Evolutionary conservation across 2,888 invertebrate species (phyloP), one percentile per base, ranked within the genome.

Genomic region (Campaea margaritaria): DNA sequence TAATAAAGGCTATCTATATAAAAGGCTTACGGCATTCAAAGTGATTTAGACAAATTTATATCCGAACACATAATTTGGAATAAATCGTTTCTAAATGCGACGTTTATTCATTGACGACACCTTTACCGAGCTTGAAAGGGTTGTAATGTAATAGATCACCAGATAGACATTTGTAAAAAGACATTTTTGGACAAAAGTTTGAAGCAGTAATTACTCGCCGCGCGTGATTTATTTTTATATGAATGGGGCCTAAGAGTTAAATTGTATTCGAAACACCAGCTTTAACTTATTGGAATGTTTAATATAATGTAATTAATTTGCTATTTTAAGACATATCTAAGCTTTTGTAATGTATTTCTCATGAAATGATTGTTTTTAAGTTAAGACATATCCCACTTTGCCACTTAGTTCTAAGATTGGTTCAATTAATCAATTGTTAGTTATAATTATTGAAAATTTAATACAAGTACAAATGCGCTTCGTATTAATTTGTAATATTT

Each of bases 321-420:
- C 73, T 68, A 60, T 7, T 48, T 2, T 3, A 53, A 27, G 41
- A 81, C 80, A 83, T 86, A 83, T 84, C 79, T 73, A 75, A 66
- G 70, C 72, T 72, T 70, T 69, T 70, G 64, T 72, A 71, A 67
- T 65, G 67, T 67, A 66, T 69, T 68, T 48, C 72, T 70, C 74
- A 75, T 78, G 65, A 57, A 69, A 67, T 70, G 58, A 62, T 68
- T 58, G 48, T 42, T 80, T n/a, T 82, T 84, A 81, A 74, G 75
- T 82, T 84, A 81, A 74, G 75, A 87, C 87, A 86, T 89, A 90
- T 89, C 89, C 82, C 86, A 85, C 76, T 85, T 85, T 87, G 88
- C 88, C 88, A 88, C 84, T 75, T 87, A 86, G 77, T 38, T 70
- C 16, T 73, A 73, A 64, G 58, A 45, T 46, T 36, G 41, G 36